These are phyloP conservation scores for Poicephalus meyeri DNA, from an alignment of 2,113 vertebrate genomes.

Conservation along the genomic window DNA sequence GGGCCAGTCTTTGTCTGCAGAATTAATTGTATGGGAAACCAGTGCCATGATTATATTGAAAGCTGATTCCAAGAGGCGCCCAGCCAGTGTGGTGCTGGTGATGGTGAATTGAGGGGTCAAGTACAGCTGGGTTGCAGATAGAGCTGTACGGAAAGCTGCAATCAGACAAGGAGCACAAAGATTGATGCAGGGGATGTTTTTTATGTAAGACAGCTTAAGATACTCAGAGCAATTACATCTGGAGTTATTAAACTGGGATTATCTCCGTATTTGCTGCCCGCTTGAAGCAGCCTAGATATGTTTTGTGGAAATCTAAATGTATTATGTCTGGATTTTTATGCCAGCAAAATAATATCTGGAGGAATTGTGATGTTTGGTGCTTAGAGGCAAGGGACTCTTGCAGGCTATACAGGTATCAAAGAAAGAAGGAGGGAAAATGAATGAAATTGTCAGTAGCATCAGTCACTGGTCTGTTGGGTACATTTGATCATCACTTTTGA, in stretches of 20 bases:
- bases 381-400: not conserved
- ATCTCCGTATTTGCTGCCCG: constrained; percentile 6
- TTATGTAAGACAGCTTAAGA: not conserved
- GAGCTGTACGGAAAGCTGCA: not conserved
- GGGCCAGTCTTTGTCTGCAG: not conserved
- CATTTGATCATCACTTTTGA: not conserved
- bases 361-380: not conserved
- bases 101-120: not conserved
- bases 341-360: not conserved
- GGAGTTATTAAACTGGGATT: constrained; percentile 28
- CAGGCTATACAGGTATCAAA: accelerated
- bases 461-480: not conserved
- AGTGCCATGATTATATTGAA: accelerated
- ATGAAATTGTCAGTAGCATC: not conserved
- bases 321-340: not conserved
- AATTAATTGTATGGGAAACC: not conserved
- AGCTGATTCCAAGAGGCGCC: not conserved
- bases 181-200: not conserved
- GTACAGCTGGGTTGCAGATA: not conserved
- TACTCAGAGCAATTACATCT: constrained; percentile 19
- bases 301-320: not conserved
- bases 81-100: accelerated
- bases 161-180: not conserved
- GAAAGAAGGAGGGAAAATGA: not conserved
- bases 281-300: not conserved